A percentile compares a stretch with the other conserved stretches of the same genome.
Conservation (phyloP, 2,888 invertebrate species). For the Mythimna vitellina region DNA sequence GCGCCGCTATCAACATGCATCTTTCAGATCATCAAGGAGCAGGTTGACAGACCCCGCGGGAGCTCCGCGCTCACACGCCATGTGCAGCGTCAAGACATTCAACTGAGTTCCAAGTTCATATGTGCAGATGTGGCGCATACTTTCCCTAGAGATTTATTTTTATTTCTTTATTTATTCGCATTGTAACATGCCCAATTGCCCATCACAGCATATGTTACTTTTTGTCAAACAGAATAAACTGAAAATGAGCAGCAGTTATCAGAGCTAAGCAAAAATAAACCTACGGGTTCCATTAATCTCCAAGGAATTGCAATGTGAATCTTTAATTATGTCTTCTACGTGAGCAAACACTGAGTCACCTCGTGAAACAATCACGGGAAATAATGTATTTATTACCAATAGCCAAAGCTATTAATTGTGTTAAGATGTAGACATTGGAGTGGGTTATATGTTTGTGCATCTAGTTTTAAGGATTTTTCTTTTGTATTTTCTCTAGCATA, state of each 20-base stretch:
- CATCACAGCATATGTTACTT: not conserved
- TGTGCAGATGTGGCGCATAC: not conserved
- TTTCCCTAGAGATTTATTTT: not conserved
- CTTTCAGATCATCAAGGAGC: not conserved
- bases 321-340: not conserved
- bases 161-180: not conserved
- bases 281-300: not conserved
- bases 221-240: not conserved
- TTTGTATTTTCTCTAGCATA: no score
- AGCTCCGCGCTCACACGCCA: not conserved
- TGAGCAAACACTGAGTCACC: slow-evolving; percentile 1
- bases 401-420: not conserved
- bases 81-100: not conserved
- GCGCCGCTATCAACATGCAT: not conserved
- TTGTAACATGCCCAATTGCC: not conserved
- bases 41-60: not conserved
- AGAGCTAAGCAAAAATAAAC: not conserved
- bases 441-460: no score
- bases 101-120: not conserved
- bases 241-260: not conserved
- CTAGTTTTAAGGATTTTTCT: no score
- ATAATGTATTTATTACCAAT: slow-evolving; percentile 8
- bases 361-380: slow-evolving; percentile 1
- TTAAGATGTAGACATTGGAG: no score
- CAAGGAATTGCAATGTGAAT: not conserved